Percentiles rank a stretch among this genome's conserved stretches.
Conservation (phyloP, 2,888 invertebrate species). For the Crocallis elinguaria region DNA sequence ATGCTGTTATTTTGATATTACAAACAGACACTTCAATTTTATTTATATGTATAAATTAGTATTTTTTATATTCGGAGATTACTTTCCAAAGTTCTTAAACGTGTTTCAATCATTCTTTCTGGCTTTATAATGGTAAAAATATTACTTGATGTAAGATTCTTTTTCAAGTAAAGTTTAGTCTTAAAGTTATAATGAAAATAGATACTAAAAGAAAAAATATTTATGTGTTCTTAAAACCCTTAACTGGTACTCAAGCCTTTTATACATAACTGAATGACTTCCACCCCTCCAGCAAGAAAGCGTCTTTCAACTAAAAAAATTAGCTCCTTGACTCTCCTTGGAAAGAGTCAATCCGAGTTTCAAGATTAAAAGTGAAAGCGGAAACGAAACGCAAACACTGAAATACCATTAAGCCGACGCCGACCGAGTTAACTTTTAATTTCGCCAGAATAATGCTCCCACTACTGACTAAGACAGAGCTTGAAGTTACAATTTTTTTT, state of each 20-base stretch:
- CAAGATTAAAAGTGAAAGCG: conserved; percentile 67
- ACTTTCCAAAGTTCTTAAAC: too few species aligned
- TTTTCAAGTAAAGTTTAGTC: too few species aligned
- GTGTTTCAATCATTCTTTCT: too few species aligned
- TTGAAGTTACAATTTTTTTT: conserved; percentile 11
- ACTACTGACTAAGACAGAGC: conserved; percentile 7
- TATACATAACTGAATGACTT: not conserved
- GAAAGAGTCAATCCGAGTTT: conserved; percentile 47
- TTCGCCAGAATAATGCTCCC: conserved; percentile 56
- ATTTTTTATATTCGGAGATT: too few species aligned
- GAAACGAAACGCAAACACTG: conserved; percentile 73
- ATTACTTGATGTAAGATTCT: too few species aligned
- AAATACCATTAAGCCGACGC: conserved; percentile 74
- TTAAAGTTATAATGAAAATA: too few species aligned
- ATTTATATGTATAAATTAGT: too few species aligned
- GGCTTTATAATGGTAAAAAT: too few species aligned
- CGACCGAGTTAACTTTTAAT: conserved; percentile 63
- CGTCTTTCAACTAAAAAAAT: conserved; percentile 24
- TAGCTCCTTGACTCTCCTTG: conserved; percentile 44
- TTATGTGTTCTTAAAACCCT: not conserved
- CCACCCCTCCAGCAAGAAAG: not conserved
- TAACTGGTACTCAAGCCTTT: not conserved
- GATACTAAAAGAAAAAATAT: too few species aligned
- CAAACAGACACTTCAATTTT: too few species aligned
- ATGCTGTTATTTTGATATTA: too few species aligned